Conservation (phyloP, 2,113 vertebrate genomes). For the Aspidoscelis tigris region DNA sequence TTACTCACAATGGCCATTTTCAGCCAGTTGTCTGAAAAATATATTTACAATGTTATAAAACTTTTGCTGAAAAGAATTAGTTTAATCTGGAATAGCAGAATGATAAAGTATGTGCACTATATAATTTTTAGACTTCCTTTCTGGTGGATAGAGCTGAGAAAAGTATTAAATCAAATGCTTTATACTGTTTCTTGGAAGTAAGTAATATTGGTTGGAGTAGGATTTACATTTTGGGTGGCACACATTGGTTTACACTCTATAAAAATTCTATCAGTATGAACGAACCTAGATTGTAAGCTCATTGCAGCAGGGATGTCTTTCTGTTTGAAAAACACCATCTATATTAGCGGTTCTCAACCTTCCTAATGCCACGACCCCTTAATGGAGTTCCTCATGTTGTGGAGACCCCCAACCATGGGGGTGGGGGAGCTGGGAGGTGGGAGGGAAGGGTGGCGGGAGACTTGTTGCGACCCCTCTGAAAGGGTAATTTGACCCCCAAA, state of each 20-base stretch:
- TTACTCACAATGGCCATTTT: conserved; percentile 64
- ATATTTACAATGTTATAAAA: conserved; percentile 65
- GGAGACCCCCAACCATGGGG: too few relatives aligned
- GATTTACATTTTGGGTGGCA: too few relatives aligned
- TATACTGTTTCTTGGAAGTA: neutral
- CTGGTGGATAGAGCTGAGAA: too few relatives aligned
- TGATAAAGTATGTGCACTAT: conserved; percentile 56
- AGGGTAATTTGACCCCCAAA: too few relatives aligned
- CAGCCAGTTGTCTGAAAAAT: conserved; percentile 65
- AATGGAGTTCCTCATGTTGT: too few relatives aligned
- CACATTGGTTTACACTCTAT: too few relatives aligned
- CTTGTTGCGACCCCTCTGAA: too few relatives aligned
- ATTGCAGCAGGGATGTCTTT: neutral
- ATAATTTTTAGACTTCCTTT: conserved; percentile 48
- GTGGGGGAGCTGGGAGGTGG: too few relatives aligned
- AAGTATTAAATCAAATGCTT: neutral
- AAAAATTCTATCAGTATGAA: neutral
- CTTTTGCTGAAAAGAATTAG: conserved; percentile 51
- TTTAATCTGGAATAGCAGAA: conserved; percentile 62
- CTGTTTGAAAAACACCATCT: conserved; percentile 3
- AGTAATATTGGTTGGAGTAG: neutral
- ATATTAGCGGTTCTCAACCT: too few relatives aligned
- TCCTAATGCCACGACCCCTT: too few relatives aligned
- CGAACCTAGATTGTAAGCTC: neutral
- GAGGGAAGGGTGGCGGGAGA: too few relatives aligned